These are phyloP conservation scores for Sebastiscus albofasciatus DNA, from an alignment of 2,797 vertebrate species.

Conservation along the genomic window DNA sequence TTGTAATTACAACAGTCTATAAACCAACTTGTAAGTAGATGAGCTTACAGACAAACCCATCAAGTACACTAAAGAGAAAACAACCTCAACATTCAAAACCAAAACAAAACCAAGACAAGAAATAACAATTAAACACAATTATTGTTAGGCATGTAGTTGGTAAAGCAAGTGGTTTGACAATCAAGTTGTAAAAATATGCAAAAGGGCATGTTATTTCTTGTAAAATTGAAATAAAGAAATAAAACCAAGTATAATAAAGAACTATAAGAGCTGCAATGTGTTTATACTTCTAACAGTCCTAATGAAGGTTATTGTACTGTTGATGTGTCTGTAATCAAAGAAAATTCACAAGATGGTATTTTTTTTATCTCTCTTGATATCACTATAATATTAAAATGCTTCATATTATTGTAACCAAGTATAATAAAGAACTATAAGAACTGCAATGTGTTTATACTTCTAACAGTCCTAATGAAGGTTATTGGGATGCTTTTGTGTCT, in stretches of 20 bases:
- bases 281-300: neutral
- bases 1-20: no score
- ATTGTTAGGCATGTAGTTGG: rapidly evolving
- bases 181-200: neutral
- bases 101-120: no score
- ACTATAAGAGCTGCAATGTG: neutral
- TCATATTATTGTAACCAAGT: no score
- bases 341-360: neutral
- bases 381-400: neutral
- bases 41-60: no score
- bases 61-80: no score
- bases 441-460: neutral
- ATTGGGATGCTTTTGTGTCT: neutral
- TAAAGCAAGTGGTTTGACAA: neutral
- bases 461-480: neutral
- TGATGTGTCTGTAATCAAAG: neutral
- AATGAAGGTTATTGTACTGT: neutral
- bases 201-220: neutral
- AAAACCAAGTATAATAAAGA: neutral
- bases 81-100: no score
- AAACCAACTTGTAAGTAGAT: no score
- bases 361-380: neutral
- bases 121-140: no score
- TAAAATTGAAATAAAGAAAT: neutral
- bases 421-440: neutral